Conservation (phyloP, 1,140 invertebrate species). For the Penaeus vannamei region DNA sequence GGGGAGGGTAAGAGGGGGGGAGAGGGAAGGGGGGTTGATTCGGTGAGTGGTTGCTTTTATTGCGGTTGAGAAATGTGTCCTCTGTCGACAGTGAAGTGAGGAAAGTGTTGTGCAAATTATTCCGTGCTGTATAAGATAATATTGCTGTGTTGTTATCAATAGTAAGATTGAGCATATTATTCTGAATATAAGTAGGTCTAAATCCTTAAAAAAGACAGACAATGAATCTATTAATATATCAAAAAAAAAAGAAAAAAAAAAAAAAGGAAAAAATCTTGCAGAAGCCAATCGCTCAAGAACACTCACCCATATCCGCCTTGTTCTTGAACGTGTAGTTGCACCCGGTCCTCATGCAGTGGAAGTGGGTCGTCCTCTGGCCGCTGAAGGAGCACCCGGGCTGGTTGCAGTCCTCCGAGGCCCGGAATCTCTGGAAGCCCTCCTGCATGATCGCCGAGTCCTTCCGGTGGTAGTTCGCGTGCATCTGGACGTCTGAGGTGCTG, state of each 20-base stretch:
- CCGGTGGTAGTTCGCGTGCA: conserved; percentile 98
- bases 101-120: no score
- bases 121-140: no score
- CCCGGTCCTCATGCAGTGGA: conserved; percentile 91
- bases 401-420: conserved; percentile 92
- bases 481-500: conserved; percentile 98
- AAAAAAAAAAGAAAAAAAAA: no score
- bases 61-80: no score
- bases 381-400: conserved; percentile 90
- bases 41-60: not conserved
- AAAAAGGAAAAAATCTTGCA: no score
- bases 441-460: conserved; percentile 98
- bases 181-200: no score
- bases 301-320: conserved; percentile 98
- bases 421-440: conserved; percentile 93
- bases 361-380: conserved; percentile 97
- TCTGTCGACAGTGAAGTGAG: no score
- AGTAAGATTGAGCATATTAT: no score
- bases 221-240: no score
- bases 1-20: not conserved
- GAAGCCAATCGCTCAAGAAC: not conserved
- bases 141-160: no score
- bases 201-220: no score
- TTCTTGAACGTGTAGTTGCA: conserved; percentile 98
- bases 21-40: conserved; percentile 43